Evolutionary conservation across 2,888 invertebrate genomes (phyloP).

Genomic region (Amblyteles armatorius): DNA sequence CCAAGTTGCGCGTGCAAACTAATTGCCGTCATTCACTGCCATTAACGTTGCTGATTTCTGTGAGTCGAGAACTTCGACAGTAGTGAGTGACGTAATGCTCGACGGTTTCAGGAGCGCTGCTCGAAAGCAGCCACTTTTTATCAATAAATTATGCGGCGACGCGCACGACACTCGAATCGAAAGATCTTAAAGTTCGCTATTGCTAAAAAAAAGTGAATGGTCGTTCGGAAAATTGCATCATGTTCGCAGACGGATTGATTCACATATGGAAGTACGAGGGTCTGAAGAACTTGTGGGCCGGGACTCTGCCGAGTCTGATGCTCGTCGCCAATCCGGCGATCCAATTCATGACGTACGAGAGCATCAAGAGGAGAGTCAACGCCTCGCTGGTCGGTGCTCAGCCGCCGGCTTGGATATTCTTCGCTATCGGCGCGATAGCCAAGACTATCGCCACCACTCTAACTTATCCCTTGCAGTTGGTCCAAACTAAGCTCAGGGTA

Average conservation of each 20-base stretch:
- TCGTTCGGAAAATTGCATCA: conserved; percentile 30
- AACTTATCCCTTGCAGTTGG: conserved; percentile 96
- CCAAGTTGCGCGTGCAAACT: background rate
- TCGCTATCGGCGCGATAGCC: conserved; percentile 92
- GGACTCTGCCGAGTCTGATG: conserved; percentile 93
- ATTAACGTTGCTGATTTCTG: conserved; percentile 18
- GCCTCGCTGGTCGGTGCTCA: conserved; percentile 85
- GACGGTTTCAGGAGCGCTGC: conserved; percentile 23
- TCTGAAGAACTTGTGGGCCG: conserved; percentile 91
- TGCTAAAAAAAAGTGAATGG: background rate
- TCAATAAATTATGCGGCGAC: conserved; percentile 30
- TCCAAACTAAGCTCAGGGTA: conserved; percentile 92
- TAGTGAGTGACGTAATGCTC: conserved; percentile 12
- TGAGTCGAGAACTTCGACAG: conserved; percentile 9
- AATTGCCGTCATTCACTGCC: background rate
- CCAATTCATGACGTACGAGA: conserved; percentile 96
- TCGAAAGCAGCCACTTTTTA: conserved; percentile 26
- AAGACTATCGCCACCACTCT: conserved; percentile 94
- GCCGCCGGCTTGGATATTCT: conserved; percentile 88
- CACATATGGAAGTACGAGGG: conserved; percentile 92
- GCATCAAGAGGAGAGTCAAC: conserved; percentile 90
- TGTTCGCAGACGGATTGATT: conserved; percentile 87
- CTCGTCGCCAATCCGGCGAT: conserved; percentile 95
- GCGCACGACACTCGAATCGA: background rate
- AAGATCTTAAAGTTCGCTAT: background rate